Evolutionary conservation across 2,888 invertebrate genomes (phyloP), one percentile per base, ranked within the genome.

Genomic region (Pegoplata infirma): DNA sequence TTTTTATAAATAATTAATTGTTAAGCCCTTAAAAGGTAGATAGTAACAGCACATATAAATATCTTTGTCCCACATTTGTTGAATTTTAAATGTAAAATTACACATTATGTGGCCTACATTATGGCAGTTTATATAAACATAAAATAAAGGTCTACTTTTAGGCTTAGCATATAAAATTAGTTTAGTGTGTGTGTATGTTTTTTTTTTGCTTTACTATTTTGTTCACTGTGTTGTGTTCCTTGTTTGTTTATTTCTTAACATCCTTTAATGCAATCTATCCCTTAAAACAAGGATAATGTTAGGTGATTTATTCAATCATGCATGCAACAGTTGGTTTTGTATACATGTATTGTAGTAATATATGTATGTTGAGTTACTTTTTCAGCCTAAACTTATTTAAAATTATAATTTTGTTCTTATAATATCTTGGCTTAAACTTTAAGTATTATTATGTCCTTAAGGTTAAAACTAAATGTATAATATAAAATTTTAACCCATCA

Each of bases 251-350:
- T 61, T 44, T n/a, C 19, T 40, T n/a, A 44, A 19, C 46, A 61
- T 44, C 19, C 21, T 51, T 44, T 66, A 56, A 63, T 49, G 40
- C 53, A 71, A 64, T 56, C 44, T 56, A 28, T 75, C 51, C 23
- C 36, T 7, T 25, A 14, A 58, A 64, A 36, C 14, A 53, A 5
- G 67, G 63, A 64, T 47, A 66, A 51, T 78, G 12, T 17, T 59
- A 16, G 40, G 68, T 53, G 53, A 68, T 64, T 74, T 56, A 71
- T 47, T 74, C 59, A 59, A 66, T 78, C 55, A 58, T 44, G 53
- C 32, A 36, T 71, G 69, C 71, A 75, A 79, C 64, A 79, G 71
- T 79, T 67, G 61, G 53, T 55, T 40, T 14, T 51, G 40, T n/a
- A 55, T 23, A 12, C 17, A 17, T 19, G n/a, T 44, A 23, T 36